Conservation (phyloP, 2,888 invertebrate genomes). For the Nomada fabriciana region DNA sequence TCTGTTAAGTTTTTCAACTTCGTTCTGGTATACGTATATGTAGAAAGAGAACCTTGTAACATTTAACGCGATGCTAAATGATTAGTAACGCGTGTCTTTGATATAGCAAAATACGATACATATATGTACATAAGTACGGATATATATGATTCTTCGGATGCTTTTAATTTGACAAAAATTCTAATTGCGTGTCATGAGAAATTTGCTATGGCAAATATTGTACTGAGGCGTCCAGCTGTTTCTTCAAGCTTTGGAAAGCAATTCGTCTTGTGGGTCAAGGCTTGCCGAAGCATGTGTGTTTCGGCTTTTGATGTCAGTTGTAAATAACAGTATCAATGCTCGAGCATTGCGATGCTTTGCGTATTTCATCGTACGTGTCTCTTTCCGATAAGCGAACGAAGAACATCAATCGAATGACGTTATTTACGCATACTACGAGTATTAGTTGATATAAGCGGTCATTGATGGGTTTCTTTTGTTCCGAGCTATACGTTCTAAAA, state of each 20-base stretch:
- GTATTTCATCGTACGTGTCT: conserved; percentile 8
- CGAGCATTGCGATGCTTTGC: background rate
- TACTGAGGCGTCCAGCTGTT: conserved; percentile 17
- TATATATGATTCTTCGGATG: background rate
- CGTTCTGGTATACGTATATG: background rate
- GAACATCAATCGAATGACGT: conserved; percentile 24
- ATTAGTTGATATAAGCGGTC: conserved; percentile 24
- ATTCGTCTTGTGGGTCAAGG: conserved; percentile 63
- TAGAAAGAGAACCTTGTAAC: background rate
- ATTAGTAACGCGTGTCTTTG: background rate
- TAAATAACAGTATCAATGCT: conserved; percentile 52
- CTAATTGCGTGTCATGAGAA: too few species aligned
- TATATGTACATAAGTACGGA: too few species aligned
- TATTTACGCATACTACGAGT: conserved; percentile 27
- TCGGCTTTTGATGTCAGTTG: conserved; percentile 45
- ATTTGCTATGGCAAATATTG: conserved; percentile 3
- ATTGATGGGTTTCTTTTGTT: conserved; percentile 39
- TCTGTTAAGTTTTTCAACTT: background rate
- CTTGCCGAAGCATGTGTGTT: conserved; percentile 39
- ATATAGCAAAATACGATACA: background rate
- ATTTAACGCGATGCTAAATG: conserved; percentile 2
- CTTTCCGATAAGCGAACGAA: conserved; percentile 32
- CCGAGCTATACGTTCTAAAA: conserved; percentile 2
- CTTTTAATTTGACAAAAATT: background rate
- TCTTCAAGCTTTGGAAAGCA: conserved; percentile 45